Percentiles rank a stretch among this genome's conserved stretches.
Evolutionary conservation across 2,797 vertebrate species (phyloP).

Genomic region (Enteromius trimaculatus): DNA sequence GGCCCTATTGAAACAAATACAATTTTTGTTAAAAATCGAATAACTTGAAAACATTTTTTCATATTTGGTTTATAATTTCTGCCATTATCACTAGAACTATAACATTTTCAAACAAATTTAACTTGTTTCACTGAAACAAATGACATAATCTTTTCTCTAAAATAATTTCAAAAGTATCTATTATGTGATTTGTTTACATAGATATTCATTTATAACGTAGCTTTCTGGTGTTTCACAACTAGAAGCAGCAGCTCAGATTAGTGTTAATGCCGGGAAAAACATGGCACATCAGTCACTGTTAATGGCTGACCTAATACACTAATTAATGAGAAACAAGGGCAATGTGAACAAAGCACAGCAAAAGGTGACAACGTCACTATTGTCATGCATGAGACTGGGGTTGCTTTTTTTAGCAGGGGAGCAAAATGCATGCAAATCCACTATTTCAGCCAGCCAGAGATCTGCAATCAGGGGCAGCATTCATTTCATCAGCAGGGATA

Average conservation of each 20-base stretch:
- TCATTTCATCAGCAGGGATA: background rate
- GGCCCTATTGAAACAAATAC: too few species aligned
- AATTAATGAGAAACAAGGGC: background rate
- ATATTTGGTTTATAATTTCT: too few species aligned
- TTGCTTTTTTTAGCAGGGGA: background rate
- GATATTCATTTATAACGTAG: background rate
- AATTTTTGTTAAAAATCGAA: too few species aligned
- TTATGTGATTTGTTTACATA: background rate
- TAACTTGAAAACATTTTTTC: too few species aligned
- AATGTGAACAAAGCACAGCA: background rate
- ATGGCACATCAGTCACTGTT: background rate
- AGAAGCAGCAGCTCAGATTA: background rate
- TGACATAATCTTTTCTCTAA: background rate
- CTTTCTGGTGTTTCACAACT: background rate
- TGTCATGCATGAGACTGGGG: background rate
- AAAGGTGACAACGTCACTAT: background rate
- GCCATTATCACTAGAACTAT: too few species aligned
- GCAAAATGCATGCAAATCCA: background rate
- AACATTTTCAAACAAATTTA: too few species aligned
- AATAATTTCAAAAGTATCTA: background rate
- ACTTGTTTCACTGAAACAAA: too few species aligned
- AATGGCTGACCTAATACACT: too few species aligned
- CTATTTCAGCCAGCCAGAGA: constrained; percentile 1
- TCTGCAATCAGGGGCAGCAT: constrained; percentile 1
- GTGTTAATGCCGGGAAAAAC: background rate